Evolutionary conservation across 2,797 vertebrate species (phyloP), one percentile per base, ranked within the genome.

Genomic region (Chelmon rostratus): DNA sequence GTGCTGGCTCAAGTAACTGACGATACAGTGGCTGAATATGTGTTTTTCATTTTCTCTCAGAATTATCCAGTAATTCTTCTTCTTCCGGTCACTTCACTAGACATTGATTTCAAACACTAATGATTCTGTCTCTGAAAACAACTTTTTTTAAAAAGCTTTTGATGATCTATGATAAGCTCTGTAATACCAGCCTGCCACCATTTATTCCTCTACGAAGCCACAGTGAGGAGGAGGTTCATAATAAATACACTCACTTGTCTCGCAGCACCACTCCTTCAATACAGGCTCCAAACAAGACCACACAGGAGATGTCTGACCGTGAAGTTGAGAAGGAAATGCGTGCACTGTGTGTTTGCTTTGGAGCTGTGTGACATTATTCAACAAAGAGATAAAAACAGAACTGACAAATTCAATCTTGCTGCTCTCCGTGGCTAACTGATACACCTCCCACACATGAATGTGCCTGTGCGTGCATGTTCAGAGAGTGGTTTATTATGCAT

Each of bases 181-280:
- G 37, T 15, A 58, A 25, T 57, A 49, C 19, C 13, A 57, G 6
- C 6, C 5, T 35, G n/a, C 8, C 50, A 40, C 1, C 6, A 65
- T 59, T 58, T 42, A 4, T 62, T 31, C 31, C 5, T 50, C 44
- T 38, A 5, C 1, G 23, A 5, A 5, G 5, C 56, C 21, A 5
- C 23, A 61, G 5, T 57, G 28, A 31, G 31, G 28, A 31, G 3
- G 28, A 38, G 12, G 52, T 25, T 3, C 8, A 33, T 47, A 44
- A 11, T 49, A 25, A 25, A 46, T 16, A 4, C 6, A 86, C 97
- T 82, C 94, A 99, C 98, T 99, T 99, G 91, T 99, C 98, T 93
- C 98, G 96, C 63, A 99, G 79, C 81, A 98, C 93, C 56, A 98
- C 98, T 50, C 97, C 97, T 93, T 99, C 98, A 38, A 99, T 97